Evolutionary conservation across 2,113 vertebrate species (phyloP), one percentile per base, ranked within the genome.

Genomic region (Anhinga rufa): DNA sequence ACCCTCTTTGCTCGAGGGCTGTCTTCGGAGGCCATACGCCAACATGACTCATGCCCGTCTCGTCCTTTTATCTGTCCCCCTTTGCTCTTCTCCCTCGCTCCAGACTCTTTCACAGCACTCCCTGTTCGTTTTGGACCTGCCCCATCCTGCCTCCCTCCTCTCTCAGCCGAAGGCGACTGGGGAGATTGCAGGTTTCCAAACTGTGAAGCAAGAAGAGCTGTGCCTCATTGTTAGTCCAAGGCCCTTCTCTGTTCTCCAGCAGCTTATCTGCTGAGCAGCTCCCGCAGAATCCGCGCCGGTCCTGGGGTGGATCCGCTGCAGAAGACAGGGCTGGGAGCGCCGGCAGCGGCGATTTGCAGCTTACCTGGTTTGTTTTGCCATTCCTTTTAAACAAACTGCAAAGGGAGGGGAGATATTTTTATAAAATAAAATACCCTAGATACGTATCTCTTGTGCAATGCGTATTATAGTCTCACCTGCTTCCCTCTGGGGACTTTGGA

Each of bases 21-120:
- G 48, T 29, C 80, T 38, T 62, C 1, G 1, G 81, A 46, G 93
- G 84, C 92, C 12, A 0, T 4, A 7, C 1, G 72, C 96, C 96
- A 95, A n/a, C 72, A 8, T 72, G 95, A 86, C 76, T 92, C 96
- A 94, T 44, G 80, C 92, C 95, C 32, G 3, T 38, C 88, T 88
- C 26, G 3, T 48, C 51, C 92, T 94, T 94, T 92, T 7, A 68
- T 75, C 92, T 13, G 49, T 44, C 58, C 88, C 88, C 42, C 94
- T 88, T 80, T 19, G 76, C 95, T 92, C 79, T 31, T 36, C 79
- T 71, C 9, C 71, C 80, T 65, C 3, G 1, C 82, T 48, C 71
- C 93, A 86, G 72, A 38, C 85, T 60, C 93, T 61, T 64, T 75
- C 94, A 4, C 65, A 92, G 90, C 92, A 16, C 91, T 82, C 95